These are phyloP conservation scores for Columba janthina DNA, from an alignment of 2,113 vertebrate genomes.

Conservation along the genomic window DNA sequence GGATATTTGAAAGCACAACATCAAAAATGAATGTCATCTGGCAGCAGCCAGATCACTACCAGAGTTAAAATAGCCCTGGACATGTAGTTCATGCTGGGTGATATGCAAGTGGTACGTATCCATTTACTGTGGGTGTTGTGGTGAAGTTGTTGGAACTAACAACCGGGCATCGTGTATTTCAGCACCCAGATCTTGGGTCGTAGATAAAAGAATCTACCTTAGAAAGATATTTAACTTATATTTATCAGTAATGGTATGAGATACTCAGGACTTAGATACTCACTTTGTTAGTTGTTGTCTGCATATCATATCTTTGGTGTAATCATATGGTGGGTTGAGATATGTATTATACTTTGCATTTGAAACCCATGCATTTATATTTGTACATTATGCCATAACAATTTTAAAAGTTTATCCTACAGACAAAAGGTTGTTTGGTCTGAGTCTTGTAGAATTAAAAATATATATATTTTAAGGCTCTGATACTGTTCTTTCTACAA, in stretches of 20 bases:
- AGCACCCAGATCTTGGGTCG: not conserved
- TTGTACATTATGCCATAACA: not conserved
- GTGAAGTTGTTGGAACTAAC: not conserved
- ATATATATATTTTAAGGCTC: not conserved
- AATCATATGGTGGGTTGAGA: not conserved
- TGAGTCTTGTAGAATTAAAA: not conserved
- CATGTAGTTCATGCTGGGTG: conserved; percentile 27
- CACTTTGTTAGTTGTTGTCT: not conserved
- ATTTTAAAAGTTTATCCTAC: not conserved
- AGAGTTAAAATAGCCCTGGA: conserved; percentile 60
- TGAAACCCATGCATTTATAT: not conserved
- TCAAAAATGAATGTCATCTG: conserved; percentile 61
- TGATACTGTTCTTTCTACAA: not conserved
- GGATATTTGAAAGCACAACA: conserved; percentile 38
- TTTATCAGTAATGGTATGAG: not conserved
- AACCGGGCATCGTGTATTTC: not conserved
- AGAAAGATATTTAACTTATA: not conserved
- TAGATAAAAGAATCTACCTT: not conserved
- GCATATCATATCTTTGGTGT: not conserved
- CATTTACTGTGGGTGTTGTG: not conserved
- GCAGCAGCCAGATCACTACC: conserved; percentile 32
- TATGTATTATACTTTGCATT: not conserved
- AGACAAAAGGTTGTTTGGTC: not conserved
- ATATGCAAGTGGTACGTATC: not conserved
- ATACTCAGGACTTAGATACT: not conserved